Conservation (phyloP, 1,140 invertebrate species). For the Rhizoglyphus robini region DNA sequence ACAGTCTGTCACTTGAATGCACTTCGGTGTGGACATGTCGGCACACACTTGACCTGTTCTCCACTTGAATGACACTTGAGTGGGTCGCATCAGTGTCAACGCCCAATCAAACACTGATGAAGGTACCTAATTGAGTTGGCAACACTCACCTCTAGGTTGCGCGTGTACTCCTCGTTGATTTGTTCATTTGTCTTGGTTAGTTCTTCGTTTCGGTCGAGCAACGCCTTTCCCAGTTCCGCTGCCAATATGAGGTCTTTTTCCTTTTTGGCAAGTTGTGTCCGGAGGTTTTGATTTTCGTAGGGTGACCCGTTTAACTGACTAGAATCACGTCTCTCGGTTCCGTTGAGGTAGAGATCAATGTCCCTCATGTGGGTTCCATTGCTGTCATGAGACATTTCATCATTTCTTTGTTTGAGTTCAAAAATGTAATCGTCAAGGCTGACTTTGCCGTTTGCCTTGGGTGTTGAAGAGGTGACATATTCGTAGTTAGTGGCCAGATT, state of each 20-base stretch:
- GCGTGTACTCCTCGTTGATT: slow-evolving; percentile 71
- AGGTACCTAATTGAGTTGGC: too few species aligned
- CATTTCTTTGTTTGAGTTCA: slow-evolving; percentile 11
- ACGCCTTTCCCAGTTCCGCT: slow-evolving; percentile 82
- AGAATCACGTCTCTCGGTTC: neutral
- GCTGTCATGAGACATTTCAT: neutral
- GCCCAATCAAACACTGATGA: too few species aligned
- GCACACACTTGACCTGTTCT: too few species aligned
- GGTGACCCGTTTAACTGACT: slow-evolving; percentile 39
- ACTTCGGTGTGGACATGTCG: too few species aligned
- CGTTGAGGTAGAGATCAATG: neutral
- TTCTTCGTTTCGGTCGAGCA: slow-evolving; percentile 86
- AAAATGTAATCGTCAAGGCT: slow-evolving; percentile 12
- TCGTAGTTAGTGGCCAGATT: neutral
- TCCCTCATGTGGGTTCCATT: neutral
- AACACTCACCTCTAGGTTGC: slow-evolving; percentile 86
- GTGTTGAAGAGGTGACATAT: neutral
- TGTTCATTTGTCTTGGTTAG: slow-evolving; percentile 69
- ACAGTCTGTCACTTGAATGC: too few species aligned
- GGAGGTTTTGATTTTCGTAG: slow-evolving; percentile 49
- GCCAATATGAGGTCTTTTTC: slow-evolving; percentile 81
- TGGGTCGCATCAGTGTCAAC: too few species aligned
- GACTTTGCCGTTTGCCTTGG: neutral
- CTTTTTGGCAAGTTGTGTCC: slow-evolving; percentile 71
- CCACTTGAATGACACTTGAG: too few species aligned